Evolutionary conservation across 2,113 vertebrate genomes (phyloP), one percentile per base, ranked within the genome.

Genomic region (Dasyprocta punctata): DNA sequence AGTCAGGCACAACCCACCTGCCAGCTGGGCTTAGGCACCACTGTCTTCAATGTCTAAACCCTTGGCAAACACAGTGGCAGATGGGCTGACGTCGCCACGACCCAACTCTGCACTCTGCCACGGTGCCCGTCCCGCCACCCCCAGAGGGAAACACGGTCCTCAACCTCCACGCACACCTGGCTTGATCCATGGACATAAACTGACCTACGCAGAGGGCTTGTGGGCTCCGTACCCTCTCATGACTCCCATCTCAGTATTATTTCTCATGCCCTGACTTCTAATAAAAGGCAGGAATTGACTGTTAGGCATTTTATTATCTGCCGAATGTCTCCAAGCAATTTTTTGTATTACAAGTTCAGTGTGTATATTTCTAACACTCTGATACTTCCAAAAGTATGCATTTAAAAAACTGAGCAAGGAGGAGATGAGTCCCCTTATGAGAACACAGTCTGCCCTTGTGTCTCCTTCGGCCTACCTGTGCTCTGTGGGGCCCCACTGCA

Each of bases 241-340:
- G 36, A 88, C 56, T 20, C 4, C 58, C 58, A 30, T 7, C 2
- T 22, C 14, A 73, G 30, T 80, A 44, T 75, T n/a, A 24, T 41
- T 97, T 89, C 11, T 90, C 69, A 5, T 22, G 69, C 47, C 52
- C 86, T 54, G 49, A 87, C 85, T 94, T 90, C 63, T 88, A 89
- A 92, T 96, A 89, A 86, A 78, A 90, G 19, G 47, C 67, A 52
- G 20, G 56, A 61, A 67, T n/a, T 52, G 67, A 78, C 33, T 38
- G 12, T 56, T 61, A 49, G 47, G 1, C 17, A 61, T 77, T 75
- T 84, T 49, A 28, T 87, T 90, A 65, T 65, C 30, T 80, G 73
- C 47, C 9, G 61, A 82, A 89, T 44, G 26, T 38, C 41, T 61
- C 58, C 6, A 44, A 38, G 19, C 19, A 65, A 69, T 58, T 95